Conservation (phyloP, 2,797 vertebrate species). For the Dallia pectoralis region DNA sequence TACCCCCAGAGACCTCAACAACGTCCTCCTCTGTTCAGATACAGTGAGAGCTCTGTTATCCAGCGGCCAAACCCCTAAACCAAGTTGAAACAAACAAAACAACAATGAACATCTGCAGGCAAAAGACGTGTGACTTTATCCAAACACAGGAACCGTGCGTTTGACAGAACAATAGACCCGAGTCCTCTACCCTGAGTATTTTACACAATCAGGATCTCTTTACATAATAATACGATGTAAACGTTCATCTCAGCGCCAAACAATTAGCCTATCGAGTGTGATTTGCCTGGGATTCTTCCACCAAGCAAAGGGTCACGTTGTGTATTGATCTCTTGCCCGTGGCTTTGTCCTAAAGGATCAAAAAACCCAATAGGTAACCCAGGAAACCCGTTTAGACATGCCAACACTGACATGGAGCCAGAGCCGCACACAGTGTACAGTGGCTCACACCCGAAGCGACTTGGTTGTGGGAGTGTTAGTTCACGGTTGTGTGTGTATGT, state of each 20-base stretch:
- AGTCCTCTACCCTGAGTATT: neutral
- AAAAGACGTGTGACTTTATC: neutral
- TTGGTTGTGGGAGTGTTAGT: neutral
- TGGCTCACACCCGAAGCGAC: neutral
- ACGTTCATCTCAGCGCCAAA: neutral
- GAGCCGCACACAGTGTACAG: neutral
- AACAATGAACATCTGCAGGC: neutral
- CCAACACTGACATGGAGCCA: neutral
- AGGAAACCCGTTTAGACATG: slow-evolving; percentile 18
- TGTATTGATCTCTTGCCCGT: neutral
- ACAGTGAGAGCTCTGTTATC: slow-evolving; percentile 6
- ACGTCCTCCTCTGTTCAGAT: slow-evolving; percentile 5
- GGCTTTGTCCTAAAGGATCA: neutral
- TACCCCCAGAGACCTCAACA: slow-evolving; percentile 4
- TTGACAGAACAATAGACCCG: neutral
- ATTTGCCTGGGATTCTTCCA: neutral
- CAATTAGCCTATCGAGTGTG: neutral
- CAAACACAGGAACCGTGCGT: neutral
- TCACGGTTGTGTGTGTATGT: neutral
- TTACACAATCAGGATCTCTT: neutral
- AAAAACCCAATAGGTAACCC: neutral
- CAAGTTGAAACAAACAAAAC: slow-evolving; percentile 4
- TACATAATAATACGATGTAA: neutral
- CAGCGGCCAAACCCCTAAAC: slow-evolving; percentile 5
- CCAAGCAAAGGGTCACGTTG: neutral